A percentile compares a stretch with the other conserved stretches of the same genome.
These are phyloP conservation scores for Oopsacas minuta DNA, from an alignment of 37 sponge, comb jelly and placozoan species.

Conservation along the genomic window DNA sequence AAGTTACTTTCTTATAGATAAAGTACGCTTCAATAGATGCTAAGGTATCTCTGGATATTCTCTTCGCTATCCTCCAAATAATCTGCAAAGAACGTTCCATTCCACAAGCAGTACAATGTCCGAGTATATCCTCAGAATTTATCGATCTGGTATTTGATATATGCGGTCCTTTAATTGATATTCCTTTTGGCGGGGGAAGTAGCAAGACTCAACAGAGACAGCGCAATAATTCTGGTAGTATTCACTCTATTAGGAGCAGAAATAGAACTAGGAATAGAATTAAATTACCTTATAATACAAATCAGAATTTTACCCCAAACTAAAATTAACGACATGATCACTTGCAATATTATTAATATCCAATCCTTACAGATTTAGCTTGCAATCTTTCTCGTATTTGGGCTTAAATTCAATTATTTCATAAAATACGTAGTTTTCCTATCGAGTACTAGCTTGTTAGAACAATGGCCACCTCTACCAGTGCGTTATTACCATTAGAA, in stretches of 20 bases:
- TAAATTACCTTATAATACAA: not conserved
- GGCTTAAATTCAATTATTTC: not conserved
- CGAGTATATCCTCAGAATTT: not conserved
- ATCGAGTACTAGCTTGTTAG: not conserved
- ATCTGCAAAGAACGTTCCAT: not conserved
- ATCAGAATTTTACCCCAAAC: not conserved
- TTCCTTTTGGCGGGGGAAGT: not conserved
- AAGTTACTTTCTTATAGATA: not conserved
- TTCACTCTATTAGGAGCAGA: not conserved
- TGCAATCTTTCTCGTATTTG: not conserved
- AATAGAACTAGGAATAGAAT: not conserved
- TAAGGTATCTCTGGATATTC: not conserved
- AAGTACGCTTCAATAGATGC: constrained; percentile 1
- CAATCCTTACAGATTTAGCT: not conserved
- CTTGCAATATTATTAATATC: not conserved
- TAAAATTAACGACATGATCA: too few species aligned
- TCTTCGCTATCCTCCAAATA: not conserved
- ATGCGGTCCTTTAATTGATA: not conserved
- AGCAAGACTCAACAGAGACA: not conserved
- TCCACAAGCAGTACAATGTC: not conserved
- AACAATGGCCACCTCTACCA: not conserved
- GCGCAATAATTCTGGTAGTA: not conserved
- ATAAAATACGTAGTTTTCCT: not conserved
- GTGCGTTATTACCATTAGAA: constrained; percentile 35
- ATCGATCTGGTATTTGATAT: not conserved